These are phyloP conservation scores for Psittacara wagleri DNA, from an alignment of 2,113 vertebrate genomes.

Conservation along the genomic window DNA sequence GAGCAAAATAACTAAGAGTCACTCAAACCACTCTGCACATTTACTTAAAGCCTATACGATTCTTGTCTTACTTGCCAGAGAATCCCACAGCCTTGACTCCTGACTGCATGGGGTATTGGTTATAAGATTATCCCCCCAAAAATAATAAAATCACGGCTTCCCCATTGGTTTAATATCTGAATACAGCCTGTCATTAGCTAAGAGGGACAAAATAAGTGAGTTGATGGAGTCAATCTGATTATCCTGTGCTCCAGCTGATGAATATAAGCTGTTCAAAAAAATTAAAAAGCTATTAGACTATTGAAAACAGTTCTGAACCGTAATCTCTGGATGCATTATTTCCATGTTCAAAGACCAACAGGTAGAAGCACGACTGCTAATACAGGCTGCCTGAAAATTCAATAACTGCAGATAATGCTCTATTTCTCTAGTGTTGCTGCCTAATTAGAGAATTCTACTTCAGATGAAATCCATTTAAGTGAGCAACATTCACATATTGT, in stretches of 20 bases:
- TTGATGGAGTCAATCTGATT: constrained; percentile 6
- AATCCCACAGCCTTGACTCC: background rate
- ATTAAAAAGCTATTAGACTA: constrained; percentile 69
- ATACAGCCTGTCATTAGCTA: background rate
- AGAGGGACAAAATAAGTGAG: background rate
- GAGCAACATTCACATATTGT: background rate
- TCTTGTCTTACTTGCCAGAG: background rate
- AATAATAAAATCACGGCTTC: background rate
- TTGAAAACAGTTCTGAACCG: constrained; percentile 66
- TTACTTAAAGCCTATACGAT: background rate
- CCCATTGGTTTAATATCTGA: background rate
- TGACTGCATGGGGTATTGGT: background rate
- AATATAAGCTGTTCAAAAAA: constrained; percentile 59
- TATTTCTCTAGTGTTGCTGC: constrained; percentile 56
- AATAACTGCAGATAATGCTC: constrained; percentile 63
- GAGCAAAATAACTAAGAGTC: background rate
- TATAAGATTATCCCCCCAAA: background rate
- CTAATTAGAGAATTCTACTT: constrained; percentile 64
- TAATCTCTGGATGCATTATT: constrained; percentile 55
- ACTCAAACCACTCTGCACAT: background rate
- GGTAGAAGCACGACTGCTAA: constrained; percentile 50
- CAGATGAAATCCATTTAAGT: constrained; percentile 56
- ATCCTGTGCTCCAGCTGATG: constrained; percentile 38
- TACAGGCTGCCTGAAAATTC: constrained; percentile 57
- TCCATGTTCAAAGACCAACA: constrained; percentile 55